Percentiles rank a stretch among this genome's conserved stretches.
Evolutionary conservation across 2,888 invertebrate genomes (phyloP).

Genomic region (Altica lythri): DNA sequence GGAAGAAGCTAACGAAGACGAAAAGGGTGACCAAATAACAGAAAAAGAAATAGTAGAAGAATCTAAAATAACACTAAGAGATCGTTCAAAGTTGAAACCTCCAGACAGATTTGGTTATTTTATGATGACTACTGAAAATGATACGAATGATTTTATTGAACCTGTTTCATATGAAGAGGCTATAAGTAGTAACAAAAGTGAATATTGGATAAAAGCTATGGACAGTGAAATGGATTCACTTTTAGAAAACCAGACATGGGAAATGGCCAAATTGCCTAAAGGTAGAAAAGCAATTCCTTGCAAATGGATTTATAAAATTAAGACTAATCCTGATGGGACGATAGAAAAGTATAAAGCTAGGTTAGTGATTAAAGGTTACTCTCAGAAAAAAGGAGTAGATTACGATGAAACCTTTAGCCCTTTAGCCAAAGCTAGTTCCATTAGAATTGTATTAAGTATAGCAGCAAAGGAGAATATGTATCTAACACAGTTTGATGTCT

Average conservation of each 20-base stretch:
- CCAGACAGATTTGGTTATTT: background rate
- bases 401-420: too few species aligned
- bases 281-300: conserved; percentile 38
- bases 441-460: conserved; percentile 39
- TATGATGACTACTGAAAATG: background rate
- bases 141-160: background rate
- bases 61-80: background rate
- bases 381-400: conserved; percentile 45
- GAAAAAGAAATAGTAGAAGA: background rate
- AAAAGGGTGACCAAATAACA: background rate
- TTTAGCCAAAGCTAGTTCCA: conserved; percentile 39
- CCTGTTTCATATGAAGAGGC: conserved; percentile 17
- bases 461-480: conserved; percentile 35
- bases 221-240: conserved; percentile 43
- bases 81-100: background rate
- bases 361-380: too few species aligned
- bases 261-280: conserved; percentile 27
- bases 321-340: conserved; percentile 44
- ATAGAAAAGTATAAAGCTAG: conserved; percentile 38
- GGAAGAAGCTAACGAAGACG: background rate
- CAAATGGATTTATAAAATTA: conserved; percentile 45
- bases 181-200: conserved; percentile 27
- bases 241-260: conserved; percentile 45
- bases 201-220: conserved; percentile 40
- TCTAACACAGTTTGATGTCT: conserved; percentile 43